These are phyloP conservation scores for Archips xylosteana DNA, from an alignment of 2,888 invertebrate genomes.

Conservation along the genomic window DNA sequence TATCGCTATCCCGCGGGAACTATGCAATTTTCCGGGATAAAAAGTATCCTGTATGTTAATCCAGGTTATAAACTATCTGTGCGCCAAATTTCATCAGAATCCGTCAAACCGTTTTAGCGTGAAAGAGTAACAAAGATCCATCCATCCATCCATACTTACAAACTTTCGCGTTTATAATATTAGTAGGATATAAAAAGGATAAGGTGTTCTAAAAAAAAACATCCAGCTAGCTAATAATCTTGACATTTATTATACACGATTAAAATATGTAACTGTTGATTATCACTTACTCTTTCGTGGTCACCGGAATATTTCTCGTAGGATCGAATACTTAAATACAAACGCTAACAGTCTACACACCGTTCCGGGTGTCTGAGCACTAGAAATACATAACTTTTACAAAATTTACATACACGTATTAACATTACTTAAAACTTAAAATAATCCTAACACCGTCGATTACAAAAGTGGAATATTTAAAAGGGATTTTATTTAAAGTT, in stretches of 20 bases:
- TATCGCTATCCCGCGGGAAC: too few species aligned
- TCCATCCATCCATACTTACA: too few species aligned
- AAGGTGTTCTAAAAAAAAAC: constrained; percentile 54
- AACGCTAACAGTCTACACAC: constrained; percentile 43
- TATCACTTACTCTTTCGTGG: constrained; percentile 65
- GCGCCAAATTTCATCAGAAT: too few species aligned
- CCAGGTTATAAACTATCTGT: too few species aligned
- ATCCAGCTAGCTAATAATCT: constrained; percentile 58
- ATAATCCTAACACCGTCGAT: constrained; percentile 61
- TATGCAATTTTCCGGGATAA: too few species aligned
- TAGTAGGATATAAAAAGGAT: too few species aligned
- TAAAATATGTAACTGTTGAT: constrained; percentile 70
- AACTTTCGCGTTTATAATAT: too few species aligned
- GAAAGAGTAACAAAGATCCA: too few species aligned
- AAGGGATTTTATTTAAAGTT: constrained; percentile 40
- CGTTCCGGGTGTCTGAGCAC: constrained; percentile 45
- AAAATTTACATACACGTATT: constrained; percentile 74
- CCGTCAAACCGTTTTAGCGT: too few species aligned
- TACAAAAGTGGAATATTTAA: constrained; percentile 43
- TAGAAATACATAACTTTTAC: constrained; percentile 66
- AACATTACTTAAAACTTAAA: constrained; percentile 56
- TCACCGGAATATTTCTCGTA: constrained; percentile 49
- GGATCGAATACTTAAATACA: constrained; percentile 36
- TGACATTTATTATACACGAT: constrained; percentile 76
- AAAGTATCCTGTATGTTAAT: too few species aligned